These are phyloP conservation scores for Ophion ellenae DNA, from an alignment of 2,888 invertebrate genomes.

Conservation along the genomic window DNA sequence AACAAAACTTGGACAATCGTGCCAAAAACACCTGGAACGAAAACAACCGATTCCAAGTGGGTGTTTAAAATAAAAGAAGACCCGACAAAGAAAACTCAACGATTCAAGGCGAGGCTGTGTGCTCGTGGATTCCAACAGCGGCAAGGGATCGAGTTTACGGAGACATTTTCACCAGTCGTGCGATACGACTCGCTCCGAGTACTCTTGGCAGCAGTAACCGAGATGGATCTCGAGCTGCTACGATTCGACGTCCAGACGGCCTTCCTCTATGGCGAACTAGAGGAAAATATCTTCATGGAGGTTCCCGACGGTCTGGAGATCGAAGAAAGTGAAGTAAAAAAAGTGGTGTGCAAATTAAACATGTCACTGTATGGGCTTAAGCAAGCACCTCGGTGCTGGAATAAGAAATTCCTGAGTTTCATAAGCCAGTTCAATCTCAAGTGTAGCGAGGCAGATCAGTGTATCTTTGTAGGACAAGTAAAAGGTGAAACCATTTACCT, in stretches of 20 bases:
- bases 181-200: constrained; percentile 67
- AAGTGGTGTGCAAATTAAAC: neutral
- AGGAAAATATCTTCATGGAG: constrained; percentile 73
- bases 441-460: neutral
- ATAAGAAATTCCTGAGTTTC: neutral
- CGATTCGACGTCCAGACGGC: neutral
- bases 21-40: constrained; percentile 3
- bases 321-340: neutral
- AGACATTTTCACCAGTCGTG: constrained; percentile 38
- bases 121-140: constrained; percentile 68
- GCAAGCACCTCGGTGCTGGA: neutral
- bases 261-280: constrained; percentile 41
- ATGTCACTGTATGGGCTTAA: neutral
- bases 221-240: constrained; percentile 19
- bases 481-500: neutral
- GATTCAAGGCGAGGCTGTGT: constrained; percentile 73
- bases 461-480: neutral
- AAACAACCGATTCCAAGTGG: constrained; percentile 51
- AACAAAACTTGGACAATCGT: constrained; percentile 48
- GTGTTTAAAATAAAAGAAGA: constrained; percentile 16
- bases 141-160: constrained; percentile 69
- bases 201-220: constrained; percentile 22
- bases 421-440: neutral
- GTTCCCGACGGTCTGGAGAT: neutral
- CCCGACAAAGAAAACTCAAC: constrained; percentile 55